Conservation (phyloP, 2,113 vertebrate species). For the Amphilophus citrinellus region DNA sequence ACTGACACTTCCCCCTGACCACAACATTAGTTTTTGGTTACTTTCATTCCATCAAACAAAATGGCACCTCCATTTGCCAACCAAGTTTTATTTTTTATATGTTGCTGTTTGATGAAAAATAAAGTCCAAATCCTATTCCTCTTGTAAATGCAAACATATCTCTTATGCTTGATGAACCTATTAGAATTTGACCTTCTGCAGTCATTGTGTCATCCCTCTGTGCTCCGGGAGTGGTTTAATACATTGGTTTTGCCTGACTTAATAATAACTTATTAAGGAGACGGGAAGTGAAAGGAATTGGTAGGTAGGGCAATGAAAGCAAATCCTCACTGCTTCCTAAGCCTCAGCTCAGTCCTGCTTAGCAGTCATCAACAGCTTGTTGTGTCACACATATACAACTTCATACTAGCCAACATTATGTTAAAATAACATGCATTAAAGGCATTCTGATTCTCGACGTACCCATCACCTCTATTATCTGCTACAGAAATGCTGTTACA, state of each 20-base stretch:
- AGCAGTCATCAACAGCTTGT: not conserved
- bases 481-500: conserved; percentile 34
- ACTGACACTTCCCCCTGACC: not conserved
- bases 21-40: not conserved
- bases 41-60: conserved; percentile 28
- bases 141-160: conserved; percentile 50
- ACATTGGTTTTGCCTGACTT: conserved; percentile 60
- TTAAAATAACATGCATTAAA: conserved; percentile 23
- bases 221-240: conserved; percentile 39
- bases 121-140: conserved; percentile 10
- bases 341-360: conserved; percentile 18
- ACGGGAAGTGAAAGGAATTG: conserved; percentile 54
- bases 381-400: not conserved
- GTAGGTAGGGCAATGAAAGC: conserved; percentile 57
- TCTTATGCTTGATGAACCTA: conserved; percentile 55
- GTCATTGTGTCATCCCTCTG: conserved; percentile 30
- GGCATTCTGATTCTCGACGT: not conserved
- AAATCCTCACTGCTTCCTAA: conserved; percentile 45
- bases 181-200: conserved; percentile 65
- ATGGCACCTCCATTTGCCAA: conserved; percentile 10
- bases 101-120: conserved; percentile 17
- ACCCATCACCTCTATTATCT: not conserved
- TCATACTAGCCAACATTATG: not conserved
- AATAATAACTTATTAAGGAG: conserved; percentile 67
- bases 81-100: not conserved